A percentile compares a stretch with the other conserved stretches of the same genome.
These are phyloP conservation scores for Leptopilina drosophilae DNA, from an alignment of 2,888 invertebrate genomes.

Conservation along the genomic window DNA sequence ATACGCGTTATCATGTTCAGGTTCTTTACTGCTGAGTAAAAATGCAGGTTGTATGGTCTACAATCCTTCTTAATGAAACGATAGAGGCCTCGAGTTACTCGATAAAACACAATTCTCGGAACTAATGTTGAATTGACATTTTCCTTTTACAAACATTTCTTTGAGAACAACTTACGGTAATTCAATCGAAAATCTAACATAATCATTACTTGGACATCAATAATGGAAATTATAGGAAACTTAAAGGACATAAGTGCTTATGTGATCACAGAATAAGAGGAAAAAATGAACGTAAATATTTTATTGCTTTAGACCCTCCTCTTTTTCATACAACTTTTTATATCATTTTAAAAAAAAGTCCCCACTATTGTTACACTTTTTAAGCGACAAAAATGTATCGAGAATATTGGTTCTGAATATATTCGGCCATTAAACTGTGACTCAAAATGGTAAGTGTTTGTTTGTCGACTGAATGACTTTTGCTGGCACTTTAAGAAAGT, in stretches of 20 bases:
- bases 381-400: too few relatives aligned
- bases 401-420: too few relatives aligned
- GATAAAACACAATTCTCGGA: conserved; percentile 17
- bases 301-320: too few relatives aligned
- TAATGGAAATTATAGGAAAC: too few relatives aligned
- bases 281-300: too few relatives aligned
- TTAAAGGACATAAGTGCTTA: too few relatives aligned
- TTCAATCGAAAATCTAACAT: not conserved
- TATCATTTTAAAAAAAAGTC: too few relatives aligned
- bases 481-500: not conserved
- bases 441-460: not conserved
- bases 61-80: conserved; percentile 21
- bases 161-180: not conserved
- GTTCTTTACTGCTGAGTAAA: not conserved
- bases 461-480: not conserved
- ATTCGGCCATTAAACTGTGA: too few relatives aligned
- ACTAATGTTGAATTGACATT: conserved; percentile 29
- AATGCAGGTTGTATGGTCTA: conserved; percentile 18
- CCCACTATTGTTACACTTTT: too few relatives aligned
- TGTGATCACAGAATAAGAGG: too few relatives aligned
- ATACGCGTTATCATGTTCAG: conserved; percentile 18
- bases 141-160: conserved; percentile 2
- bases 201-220: too few relatives aligned
- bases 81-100: conserved; percentile 17
- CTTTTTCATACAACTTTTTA: too few relatives aligned